Evolutionary conservation across 2,113 vertebrate species (phyloP).

Genomic region (Hippocampus zosterae): DNA sequence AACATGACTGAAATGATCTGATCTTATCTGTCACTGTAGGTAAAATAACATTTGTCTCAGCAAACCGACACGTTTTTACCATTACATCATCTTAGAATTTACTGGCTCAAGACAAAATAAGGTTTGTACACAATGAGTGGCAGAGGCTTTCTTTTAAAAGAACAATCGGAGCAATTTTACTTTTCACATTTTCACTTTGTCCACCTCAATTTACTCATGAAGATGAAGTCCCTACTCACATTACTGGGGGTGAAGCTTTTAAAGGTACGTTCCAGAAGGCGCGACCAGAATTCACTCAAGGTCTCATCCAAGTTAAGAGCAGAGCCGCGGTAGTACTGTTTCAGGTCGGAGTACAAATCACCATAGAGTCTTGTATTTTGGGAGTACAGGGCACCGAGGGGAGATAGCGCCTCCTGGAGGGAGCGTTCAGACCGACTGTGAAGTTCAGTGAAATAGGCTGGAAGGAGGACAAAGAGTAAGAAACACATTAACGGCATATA

Average conservation of each 20-base stretch:
- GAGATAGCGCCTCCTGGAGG: slow-evolving; percentile 77
- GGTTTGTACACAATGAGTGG: not conserved
- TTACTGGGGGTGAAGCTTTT: slow-evolving; percentile 68
- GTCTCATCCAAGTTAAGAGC: slow-evolving; percentile 87
- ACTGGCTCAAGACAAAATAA: not conserved
- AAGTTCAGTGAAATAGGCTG: slow-evolving; percentile 87
- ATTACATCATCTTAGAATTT: not conserved
- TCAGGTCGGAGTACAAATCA: slow-evolving; percentile 83
- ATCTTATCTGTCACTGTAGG: not conserved
- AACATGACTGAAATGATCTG: not conserved
- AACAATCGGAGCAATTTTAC: not conserved
- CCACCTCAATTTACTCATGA: too few species aligned
- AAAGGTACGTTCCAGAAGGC: slow-evolving; percentile 83
- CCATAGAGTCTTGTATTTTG: slow-evolving; percentile 77
- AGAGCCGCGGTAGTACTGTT: slow-evolving; percentile 84
- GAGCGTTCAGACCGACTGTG: slow-evolving; percentile 81
- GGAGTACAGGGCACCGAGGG: slow-evolving; percentile 77
- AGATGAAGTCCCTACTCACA: slow-evolving; percentile 26
- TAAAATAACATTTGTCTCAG: not conserved
- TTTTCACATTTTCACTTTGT: not conserved
- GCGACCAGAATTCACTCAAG: slow-evolving; percentile 88
- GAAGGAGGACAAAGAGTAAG: not conserved
- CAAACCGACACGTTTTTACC: not conserved
- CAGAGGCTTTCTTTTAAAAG: not conserved
- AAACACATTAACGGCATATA: not conserved